Percentiles rank a stretch among this genome's conserved stretches.
Conservation (phyloP, 30 jellyfish, hydroid and myxozoan species). For the Hydractinia echinata region DNA sequence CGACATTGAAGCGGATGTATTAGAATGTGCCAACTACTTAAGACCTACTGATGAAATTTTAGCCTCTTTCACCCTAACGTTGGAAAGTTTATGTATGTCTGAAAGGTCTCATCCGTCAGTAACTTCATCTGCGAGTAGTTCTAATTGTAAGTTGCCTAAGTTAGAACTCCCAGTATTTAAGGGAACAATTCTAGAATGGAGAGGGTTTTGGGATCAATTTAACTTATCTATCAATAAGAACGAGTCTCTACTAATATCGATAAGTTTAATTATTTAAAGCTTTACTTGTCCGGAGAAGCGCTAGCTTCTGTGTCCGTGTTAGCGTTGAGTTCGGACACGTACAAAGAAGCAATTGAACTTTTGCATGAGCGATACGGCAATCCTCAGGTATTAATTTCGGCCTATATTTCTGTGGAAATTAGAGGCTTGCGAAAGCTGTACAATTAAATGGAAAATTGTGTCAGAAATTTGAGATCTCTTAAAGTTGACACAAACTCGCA, state of each 20-base stretch:
- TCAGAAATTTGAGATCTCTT: slow-evolving; percentile 26
- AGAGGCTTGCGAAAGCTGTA: slow-evolving; percentile 14
- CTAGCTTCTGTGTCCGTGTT: slow-evolving; percentile 20
- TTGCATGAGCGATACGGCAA: slow-evolving; percentile 22
- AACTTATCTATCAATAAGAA: not conserved
- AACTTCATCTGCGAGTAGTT: too few species aligned
- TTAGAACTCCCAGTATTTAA: slow-evolving; percentile 17
- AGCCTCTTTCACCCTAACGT: too few species aligned
- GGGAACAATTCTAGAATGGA: slow-evolving; percentile 33
- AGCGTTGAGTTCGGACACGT: slow-evolving; percentile 1
- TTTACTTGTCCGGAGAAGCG: not conserved
- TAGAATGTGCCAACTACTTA: too few species aligned
- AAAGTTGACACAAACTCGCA: slow-evolving; percentile 22
- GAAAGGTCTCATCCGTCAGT: too few species aligned
- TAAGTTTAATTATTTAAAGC: too few species aligned
- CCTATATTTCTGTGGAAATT: slow-evolving; percentile 5
- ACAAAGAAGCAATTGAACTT: slow-evolving; percentile 22
- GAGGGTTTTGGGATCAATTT: slow-evolving; percentile 30
- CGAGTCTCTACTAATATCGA: not conserved
- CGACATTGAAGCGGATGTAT: too few species aligned
- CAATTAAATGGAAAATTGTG: slow-evolving; percentile 20
- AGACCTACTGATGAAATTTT: too few species aligned
- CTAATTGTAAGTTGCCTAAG: slow-evolving; percentile 22
- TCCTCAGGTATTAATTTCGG: slow-evolving; percentile 29
- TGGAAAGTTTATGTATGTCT: too few species aligned